A percentile compares a stretch with the other conserved stretches of the same genome.
These are phyloP conservation scores for Delia radicum DNA, from an alignment of 1,140 invertebrate genomes.

Conservation along the genomic window DNA sequence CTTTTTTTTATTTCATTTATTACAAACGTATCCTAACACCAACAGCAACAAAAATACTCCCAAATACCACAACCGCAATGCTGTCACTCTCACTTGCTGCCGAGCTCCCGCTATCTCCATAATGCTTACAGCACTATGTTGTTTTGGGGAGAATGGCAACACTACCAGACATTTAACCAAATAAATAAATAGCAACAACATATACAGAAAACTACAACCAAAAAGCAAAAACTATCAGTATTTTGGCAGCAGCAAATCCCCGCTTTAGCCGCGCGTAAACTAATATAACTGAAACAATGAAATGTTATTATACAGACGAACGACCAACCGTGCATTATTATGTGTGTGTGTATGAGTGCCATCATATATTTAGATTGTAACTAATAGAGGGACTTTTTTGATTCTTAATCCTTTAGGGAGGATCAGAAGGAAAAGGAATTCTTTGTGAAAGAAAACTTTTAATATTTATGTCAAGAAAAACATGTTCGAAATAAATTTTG, in stretches of 20 bases:
- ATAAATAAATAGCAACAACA: slow-evolving; percentile 19
- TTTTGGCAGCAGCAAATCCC: slow-evolving; percentile 3
- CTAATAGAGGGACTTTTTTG: slow-evolving; percentile 11
- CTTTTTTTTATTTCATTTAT: not conserved
- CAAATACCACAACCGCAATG: slow-evolving; percentile 25
- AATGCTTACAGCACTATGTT: not conserved
- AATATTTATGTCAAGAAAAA: no score
- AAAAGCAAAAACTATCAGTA: not conserved
- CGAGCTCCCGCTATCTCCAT: not conserved
- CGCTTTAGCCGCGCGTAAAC: not conserved
- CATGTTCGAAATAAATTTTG: no score
- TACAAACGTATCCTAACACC: not conserved
- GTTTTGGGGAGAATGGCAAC: not conserved
- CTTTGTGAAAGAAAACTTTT: no score
- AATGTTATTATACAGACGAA: not conserved
- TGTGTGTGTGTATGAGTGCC: not conserved
- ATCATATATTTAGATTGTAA: not conserved
- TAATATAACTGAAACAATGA: not conserved
- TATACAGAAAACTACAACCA: not conserved
- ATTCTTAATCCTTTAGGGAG: slow-evolving; percentile 19
- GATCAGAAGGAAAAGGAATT: not conserved
- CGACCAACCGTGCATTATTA: not conserved
- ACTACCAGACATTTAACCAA: slow-evolving; percentile 12
- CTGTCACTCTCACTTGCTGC: slow-evolving; percentile 28
- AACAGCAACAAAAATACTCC: slow-evolving; percentile 1